phyloP scores from a whole-genome alignment of 2,888 invertebrate genomes.

The Zaprionus obscuricornis region DNA sequence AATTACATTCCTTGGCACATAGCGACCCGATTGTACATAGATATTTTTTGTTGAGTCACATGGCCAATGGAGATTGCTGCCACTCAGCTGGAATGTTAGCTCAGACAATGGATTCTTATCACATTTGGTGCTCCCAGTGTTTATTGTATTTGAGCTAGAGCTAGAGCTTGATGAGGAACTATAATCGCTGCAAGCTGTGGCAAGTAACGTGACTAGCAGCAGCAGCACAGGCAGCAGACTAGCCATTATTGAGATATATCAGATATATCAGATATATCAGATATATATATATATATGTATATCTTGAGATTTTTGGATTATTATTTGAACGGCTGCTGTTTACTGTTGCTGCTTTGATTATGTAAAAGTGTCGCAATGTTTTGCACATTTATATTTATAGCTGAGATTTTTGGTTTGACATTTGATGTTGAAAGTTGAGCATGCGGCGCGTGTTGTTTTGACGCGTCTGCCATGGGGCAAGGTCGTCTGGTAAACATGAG shows the following conservation, averaged over 20 bases:
- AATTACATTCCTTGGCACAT: conserved; percentile 86
- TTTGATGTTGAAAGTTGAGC: conserved; percentile 6
- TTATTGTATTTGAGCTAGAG: conserved; percentile 39
- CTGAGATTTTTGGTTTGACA: conserved; percentile 20
- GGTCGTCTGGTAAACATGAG: conserved; percentile 59
- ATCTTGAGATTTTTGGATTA: too few relatives aligned
- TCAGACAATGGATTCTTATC: conserved; percentile 72
- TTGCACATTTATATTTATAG: conserved; percentile 54
- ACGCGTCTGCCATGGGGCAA: conserved; percentile 42
- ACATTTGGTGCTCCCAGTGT: conserved; percentile 54
- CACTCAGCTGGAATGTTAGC: conserved; percentile 81
- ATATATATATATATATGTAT: too few relatives aligned
- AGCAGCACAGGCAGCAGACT: conserved; percentile 8
- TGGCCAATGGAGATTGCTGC: conserved; percentile 85
- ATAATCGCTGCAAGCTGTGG: conserved; percentile 20
- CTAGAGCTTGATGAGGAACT: conserved; percentile 30
- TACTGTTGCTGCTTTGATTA: conserved; percentile 17
- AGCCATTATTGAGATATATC: conserved; percentile 29
- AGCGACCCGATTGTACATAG: conserved; percentile 85
- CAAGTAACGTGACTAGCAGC: conserved; percentile 27
- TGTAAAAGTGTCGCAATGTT: conserved; percentile 50
- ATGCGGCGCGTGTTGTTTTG: conserved; percentile 59
- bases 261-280: too few relatives aligned
- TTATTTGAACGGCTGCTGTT: conserved; percentile 3
- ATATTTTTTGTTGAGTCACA: conserved; percentile 85